Evolutionary conservation across 1,140 invertebrate genomes (phyloP).

Genomic region (Brachionus plicatilis): DNA sequence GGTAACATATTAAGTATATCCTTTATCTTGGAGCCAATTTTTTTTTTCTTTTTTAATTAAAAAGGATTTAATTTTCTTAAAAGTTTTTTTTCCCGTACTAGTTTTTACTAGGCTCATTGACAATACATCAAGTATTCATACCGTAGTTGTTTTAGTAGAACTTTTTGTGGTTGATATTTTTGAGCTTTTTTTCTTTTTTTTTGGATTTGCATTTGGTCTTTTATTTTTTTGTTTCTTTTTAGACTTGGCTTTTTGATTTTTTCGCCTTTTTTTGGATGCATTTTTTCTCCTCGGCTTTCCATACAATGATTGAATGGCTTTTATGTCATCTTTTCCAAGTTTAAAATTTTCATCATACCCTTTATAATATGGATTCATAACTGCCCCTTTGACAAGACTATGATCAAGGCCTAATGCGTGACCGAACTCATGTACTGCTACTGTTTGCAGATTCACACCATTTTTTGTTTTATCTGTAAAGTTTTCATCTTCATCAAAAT

Average conservation of each 20-base stretch:
- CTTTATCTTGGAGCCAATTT: too few relatives aligned
- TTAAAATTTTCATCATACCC: slow-evolving; percentile 42
- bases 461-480: slow-evolving; percentile 42
- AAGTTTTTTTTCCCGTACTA: too few relatives aligned
- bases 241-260: background rate
- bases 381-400: slow-evolving; percentile 49
- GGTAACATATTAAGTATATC: too few relatives aligned
- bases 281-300: slow-evolving; percentile 40
- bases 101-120: too few relatives aligned
- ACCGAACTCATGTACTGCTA: slow-evolving; percentile 57
- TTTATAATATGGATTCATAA: slow-evolving; percentile 57
- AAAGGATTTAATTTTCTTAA: too few relatives aligned
- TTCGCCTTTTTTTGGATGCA: background rate
- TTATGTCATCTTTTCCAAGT: slow-evolving; percentile 47
- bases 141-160: background rate
- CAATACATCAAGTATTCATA: background rate
- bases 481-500: slow-evolving; percentile 53
- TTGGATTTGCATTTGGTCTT: background rate
- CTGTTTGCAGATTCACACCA: slow-evolving; percentile 40
- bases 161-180: background rate
- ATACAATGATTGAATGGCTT: slow-evolving; percentile 49
- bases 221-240: background rate
- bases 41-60: too few relatives aligned
- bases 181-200: background rate
- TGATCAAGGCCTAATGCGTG: slow-evolving; percentile 57